Evolutionary conservation across 2,113 vertebrate genomes (phyloP), one percentile per base, ranked within the genome.

Genomic region (Ammodramus savannarum): DNA sequence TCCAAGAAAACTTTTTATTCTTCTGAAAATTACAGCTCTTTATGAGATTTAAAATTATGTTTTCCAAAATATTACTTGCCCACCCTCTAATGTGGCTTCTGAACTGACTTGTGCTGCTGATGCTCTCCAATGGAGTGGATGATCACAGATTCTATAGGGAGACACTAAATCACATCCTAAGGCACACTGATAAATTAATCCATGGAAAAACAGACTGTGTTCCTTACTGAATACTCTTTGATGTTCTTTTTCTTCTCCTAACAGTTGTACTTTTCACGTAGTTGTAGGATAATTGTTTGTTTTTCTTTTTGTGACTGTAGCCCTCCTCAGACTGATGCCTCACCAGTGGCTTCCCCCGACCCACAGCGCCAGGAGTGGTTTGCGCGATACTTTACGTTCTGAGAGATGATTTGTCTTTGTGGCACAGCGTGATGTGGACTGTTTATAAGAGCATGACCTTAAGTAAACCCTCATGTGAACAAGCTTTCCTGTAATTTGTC

Each of bases 351-450:
- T 97, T 98, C 99, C 89, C 97, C 99, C 61, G 99, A 99, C 74
- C 97, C 98, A 49, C 99, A 99, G 73, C 99, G 98, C 96, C 99
- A 99, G 98, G 99, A 99, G 97, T 99, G 99, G 99, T 98, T 99
- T 93, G 99, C 99, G 97, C 99, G 99, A 59, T 99, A 99, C 98
- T 99, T 99, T 98, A 99, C 99, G 17, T 99, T 99, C 98, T 99
- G 99, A 99, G 97, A 94, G 96, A 97, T 6, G 80, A 66, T 85
- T 85, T 86, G 83, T 84, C 93, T 85, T 89, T 84, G 94, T 96
- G 97, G 96, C 97, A 96, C 97, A 94, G 97, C 87, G 91, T 96
- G 96, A 36, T 52, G 94, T 97, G 97, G 96, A 97, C 97, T 95
- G 86, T 98, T 96, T 90, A 94, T 97, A 97, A 98, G 97, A 99